These are phyloP conservation scores for Thalpophila matura DNA, from an alignment of 2,888 invertebrate species.

Conservation along the genomic window DNA sequence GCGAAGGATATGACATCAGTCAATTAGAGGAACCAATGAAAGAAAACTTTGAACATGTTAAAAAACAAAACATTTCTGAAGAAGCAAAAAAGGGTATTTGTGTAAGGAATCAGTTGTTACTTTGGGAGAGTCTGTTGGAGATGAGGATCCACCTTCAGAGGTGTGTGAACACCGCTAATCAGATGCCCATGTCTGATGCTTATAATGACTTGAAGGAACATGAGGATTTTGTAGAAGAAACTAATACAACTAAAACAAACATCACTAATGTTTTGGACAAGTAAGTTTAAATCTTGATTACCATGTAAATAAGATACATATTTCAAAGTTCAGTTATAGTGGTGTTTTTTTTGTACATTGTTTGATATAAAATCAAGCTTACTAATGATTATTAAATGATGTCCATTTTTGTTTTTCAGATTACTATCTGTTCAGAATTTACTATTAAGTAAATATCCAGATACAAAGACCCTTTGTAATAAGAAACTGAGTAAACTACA, in stretches of 20 bases:
- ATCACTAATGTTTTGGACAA: constrained; percentile 92
- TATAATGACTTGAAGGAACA: constrained; percentile 86
- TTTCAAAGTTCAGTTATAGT: no score
- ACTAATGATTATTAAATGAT: neutral
- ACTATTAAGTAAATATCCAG: constrained; percentile 92
- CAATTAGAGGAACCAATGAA: constrained; percentile 85
- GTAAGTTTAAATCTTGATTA: constrained; percentile 68
- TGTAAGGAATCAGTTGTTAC: constrained; percentile 92
- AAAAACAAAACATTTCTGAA: constrained; percentile 87
- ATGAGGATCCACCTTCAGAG: constrained; percentile 97
- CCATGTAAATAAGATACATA: neutral
- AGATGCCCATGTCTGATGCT: constrained; percentile 93
- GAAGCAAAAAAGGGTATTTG: constrained; percentile 93
- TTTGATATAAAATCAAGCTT: no score
- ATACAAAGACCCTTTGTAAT: constrained; percentile 91
- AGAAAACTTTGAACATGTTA: constrained; percentile 91
- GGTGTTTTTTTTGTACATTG: no score
- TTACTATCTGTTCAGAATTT: constrained; percentile 82
- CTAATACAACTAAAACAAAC: constrained; percentile 88
- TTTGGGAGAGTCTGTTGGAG: constrained; percentile 97
- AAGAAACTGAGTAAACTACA: constrained; percentile 68
- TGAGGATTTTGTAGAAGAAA: constrained; percentile 88
- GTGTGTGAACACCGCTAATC: constrained; percentile 94
- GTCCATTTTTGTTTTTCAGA: constrained; percentile 73
- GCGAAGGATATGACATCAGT: constrained; percentile 85